These are phyloP conservation scores for Myanophis thanlyinensis DNA, from an alignment of 2,113 vertebrate genomes.

Conservation along the genomic window DNA sequence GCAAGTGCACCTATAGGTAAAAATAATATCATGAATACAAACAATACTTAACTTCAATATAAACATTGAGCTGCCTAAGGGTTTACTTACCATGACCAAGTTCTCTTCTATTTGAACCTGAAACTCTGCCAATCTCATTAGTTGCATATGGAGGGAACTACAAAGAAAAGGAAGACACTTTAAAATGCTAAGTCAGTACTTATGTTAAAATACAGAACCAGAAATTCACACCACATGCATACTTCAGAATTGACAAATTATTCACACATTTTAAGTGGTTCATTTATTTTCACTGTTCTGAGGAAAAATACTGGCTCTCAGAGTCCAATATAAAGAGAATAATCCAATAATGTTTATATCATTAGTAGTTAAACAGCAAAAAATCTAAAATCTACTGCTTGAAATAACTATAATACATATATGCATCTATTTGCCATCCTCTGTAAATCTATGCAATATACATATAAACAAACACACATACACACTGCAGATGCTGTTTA, in stretches of 20 bases:
- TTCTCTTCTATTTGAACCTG: slow-evolving; percentile 87
- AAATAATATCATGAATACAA: slow-evolving; percentile 33
- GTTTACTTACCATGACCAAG: slow-evolving; percentile 89
- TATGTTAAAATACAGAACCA: neutral
- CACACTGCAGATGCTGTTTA: neutral
- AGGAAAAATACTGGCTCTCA: neutral
- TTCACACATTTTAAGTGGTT: neutral
- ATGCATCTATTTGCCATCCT: neutral
- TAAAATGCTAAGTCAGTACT: neutral
- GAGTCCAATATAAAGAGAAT: neutral
- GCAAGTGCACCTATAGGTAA: slow-evolving; percentile 85
- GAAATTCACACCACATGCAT: neutral
- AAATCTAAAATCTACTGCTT: neutral
- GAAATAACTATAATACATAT: neutral
- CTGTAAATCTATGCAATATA: neutral
- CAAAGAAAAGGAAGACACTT: neutral
- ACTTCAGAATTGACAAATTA: neutral
- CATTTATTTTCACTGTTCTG: neutral
- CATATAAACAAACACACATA: neutral
- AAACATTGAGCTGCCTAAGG: neutral
- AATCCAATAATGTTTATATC: neutral
- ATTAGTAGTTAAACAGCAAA: neutral
- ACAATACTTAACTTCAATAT: neutral
- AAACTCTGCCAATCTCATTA: slow-evolving; percentile 90
- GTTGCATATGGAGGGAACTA: slow-evolving; percentile 99